Evolutionary conservation across 2,113 vertebrate genomes (phyloP), one percentile per base, ranked within the genome.

Genomic region (Todiramphus saurophagus): DNA sequence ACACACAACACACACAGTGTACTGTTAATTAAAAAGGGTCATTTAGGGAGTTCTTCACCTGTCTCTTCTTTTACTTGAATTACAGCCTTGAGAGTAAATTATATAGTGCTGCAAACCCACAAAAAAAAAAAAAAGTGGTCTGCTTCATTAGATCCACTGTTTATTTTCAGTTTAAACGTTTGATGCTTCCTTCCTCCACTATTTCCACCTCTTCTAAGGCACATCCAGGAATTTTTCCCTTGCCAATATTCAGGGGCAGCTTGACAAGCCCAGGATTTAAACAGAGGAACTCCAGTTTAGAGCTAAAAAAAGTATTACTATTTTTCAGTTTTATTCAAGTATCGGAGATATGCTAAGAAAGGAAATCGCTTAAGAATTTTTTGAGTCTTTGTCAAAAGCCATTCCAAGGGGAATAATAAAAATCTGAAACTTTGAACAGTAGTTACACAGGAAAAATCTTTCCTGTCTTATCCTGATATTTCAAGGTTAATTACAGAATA

Each of bases 141-240:
- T 58, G 33, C 58, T 80, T 56, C 56, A 60, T 72, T 31, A 84
- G 43, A 64, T 60, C 12, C 27, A 68, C 20, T 30, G 21, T 31
- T 74, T 91, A 39, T 83, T 96, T 96, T 91, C 64, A 91, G 56
- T 75, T 87, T 64, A 89, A 82, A 76, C n/a, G 64, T 58, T 69
- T 84, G 39, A 89, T 68, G 39, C 76, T 89, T 91, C 73, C 69
- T 92, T 92, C 80, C 66, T 91, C 24, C 82, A 53, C 44, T 78
- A 30, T 44, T 89, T 33, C 44, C 39, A 84, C 3, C 30, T 67
- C 59, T 41, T 44, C 21, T 35, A 73, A 63, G 30, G 43, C 27
- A 79, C 31, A 92, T 51, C 11, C 69, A 69, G 62, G 46, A 72
- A 68, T 87, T 76, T 16, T 53, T 58, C 44, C 53, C 39, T 84